phyloP scores from a whole-genome alignment of 2,888 invertebrate genomes.

The Timema podura region DNA sequence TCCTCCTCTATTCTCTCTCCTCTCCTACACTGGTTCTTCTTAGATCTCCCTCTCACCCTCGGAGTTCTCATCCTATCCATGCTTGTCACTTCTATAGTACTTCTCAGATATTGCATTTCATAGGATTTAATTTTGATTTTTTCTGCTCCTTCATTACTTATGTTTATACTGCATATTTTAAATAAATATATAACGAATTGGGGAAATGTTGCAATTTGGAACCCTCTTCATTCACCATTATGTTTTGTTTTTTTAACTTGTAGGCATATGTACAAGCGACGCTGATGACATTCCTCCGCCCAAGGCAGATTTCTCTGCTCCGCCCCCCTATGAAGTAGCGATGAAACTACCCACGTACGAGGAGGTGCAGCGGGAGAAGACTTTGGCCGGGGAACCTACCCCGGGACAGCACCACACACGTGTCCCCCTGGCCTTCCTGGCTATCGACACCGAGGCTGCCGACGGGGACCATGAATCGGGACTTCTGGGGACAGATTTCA shows the following conservation, averaged over 20 bases:
- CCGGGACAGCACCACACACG: constrained; percentile 13
- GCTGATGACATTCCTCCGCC: constrained; percentile 71
- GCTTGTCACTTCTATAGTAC: no score
- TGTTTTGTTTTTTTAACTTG: not conserved
- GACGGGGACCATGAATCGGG: constrained; percentile 73
- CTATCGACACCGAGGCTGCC: constrained; percentile 69
- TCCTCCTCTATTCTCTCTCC: no score
- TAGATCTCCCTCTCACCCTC: no score
- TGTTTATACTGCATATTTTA: no score
- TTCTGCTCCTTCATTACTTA: no score
- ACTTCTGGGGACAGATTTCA: constrained; percentile 85
- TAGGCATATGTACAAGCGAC: constrained; percentile 27
- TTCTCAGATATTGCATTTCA: no score
- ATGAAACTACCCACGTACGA: constrained; percentile 87
- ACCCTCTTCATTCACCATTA: not conserved
- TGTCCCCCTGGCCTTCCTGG: constrained; percentile 63
- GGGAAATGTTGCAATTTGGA: not conserved
- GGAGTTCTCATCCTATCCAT: no score
- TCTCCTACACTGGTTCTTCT: no score
- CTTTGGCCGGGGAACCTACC: constrained; percentile 61
- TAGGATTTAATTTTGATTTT: no score
- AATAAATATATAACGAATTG: no score
- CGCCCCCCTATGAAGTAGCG: constrained; percentile 83
- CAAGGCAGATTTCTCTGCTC: constrained; percentile 78
- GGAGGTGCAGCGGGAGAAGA: constrained; percentile 86